phyloP scores from a whole-genome alignment of 2,113 vertebrate genomes.

The Lepisosteus osseus region DNA sequence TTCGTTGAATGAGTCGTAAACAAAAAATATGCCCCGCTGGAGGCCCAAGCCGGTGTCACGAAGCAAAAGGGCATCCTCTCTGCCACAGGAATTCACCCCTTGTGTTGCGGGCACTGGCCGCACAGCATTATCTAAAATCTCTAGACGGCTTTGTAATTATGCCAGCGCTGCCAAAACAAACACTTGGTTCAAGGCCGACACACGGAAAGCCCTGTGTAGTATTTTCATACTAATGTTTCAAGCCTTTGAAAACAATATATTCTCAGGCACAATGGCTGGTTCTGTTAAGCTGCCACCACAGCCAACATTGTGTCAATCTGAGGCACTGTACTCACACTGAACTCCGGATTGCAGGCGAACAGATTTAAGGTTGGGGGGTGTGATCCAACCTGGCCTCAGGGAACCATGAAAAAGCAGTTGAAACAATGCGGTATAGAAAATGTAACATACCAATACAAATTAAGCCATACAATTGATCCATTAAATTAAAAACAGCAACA shows the following conservation, averaged over 20 bases:
- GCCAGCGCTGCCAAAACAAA: constrained; percentile 53
- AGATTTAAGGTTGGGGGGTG: neutral
- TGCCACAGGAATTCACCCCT: constrained; percentile 2
- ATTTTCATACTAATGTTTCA: neutral
- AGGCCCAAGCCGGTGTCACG: neutral
- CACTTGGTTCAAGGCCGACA: constrained; percentile 44
- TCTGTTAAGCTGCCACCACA: constrained; percentile 10
- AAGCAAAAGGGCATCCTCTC: neutral
- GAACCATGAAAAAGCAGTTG: neutral
- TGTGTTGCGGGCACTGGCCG: neutral
- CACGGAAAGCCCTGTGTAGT: constrained; percentile 35
- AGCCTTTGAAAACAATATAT: neutral
- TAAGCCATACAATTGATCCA: too few relatives aligned
- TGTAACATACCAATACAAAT: too few relatives aligned
- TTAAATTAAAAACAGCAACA: neutral
- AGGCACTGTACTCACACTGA: constrained; percentile 12
- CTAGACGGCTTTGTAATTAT: constrained; percentile 27
- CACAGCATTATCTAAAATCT: constrained; percentile 40
- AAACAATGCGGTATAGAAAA: too few relatives aligned
- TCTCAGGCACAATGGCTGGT: constrained; percentile 10
- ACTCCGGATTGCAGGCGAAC: neutral
- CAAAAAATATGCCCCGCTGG: neutral
- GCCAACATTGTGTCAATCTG: constrained; percentile 19
- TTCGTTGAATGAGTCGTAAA: neutral
- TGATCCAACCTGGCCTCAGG: neutral